A percentile compares a stretch with the other conserved stretches of the same genome.
Conservation (phyloP, 2,797 vertebrate species). For the Nyctibius grandis region DNA sequence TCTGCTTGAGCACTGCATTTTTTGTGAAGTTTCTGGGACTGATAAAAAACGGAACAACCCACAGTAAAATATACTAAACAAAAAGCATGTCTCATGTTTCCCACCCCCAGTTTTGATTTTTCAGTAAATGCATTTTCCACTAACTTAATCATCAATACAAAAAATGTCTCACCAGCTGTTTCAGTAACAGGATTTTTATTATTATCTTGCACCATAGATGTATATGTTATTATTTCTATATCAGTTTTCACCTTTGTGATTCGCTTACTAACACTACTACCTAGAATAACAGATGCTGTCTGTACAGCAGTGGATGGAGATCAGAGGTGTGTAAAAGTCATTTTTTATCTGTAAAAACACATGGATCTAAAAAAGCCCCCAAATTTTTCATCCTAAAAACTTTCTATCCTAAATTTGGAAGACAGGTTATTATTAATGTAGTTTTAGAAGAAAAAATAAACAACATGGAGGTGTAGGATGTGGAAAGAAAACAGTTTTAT, state of each 20-base stretch:
- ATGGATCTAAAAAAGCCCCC: background rate
- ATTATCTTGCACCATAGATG: background rate
- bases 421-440: background rate
- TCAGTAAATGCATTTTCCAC: background rate
- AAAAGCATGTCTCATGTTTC: background rate
- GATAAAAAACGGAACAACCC: background rate
- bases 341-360: background rate
- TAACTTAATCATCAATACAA: background rate
- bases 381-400: background rate
- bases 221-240: background rate
- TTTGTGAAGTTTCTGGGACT: background rate
- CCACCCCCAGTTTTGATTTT: background rate
- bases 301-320: background rate
- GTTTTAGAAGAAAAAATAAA: background rate
- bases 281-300: background rate
- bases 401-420: background rate
- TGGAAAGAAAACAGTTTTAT: background rate
- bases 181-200: background rate
- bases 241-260: background rate
- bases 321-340: background rate
- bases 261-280: background rate
- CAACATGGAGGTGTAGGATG: fast-evolving
- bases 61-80: background rate
- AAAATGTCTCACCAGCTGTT: background rate
- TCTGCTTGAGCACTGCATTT: background rate